Evolutionary conservation across 2,113 vertebrate species (phyloP), one percentile per base, ranked within the genome.

Genomic region (Arothron firmamentum): DNA sequence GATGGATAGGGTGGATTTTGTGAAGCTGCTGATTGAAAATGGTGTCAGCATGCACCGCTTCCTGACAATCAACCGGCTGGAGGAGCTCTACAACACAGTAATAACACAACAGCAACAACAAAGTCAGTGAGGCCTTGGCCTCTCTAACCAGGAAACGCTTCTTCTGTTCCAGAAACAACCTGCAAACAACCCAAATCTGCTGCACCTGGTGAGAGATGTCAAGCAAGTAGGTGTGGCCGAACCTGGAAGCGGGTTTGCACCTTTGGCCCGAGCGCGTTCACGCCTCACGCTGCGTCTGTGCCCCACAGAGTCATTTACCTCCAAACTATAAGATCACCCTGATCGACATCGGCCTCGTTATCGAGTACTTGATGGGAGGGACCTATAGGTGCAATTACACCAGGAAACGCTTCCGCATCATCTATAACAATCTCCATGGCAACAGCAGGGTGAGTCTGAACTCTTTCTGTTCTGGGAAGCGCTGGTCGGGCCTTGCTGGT

Each of bases 41-140:
- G 96, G 97, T 61, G 95, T 99, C 56, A 98, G 96, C 93, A 98
- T 99, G 96, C 97, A 99, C 85, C 93, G 97, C 61, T 99, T 99
- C 58, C 94, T 99, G 70, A 99, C 97, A 52, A 98, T 99, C 85
- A 95, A 87, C 50, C 91, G 95, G 28, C 88, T 99, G 67, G 97
- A 98, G 86, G 97, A 99, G 82, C 95, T 99, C 65, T 99, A 99
- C 84, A 99, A 99, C 85, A 98, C 92, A 74, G 97, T 99, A 94
- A 38, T 38, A 38, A 38, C 34, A 38, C 11, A 11, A 9, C 25
- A 38, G 2, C 34, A 10, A 38, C 34, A 38, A 10, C 8, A 38
- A n/a, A n/a, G n/a, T n/a, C n/a, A n/a, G n/a, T n/a, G n/a, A n/a
- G n/a, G n/a, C n/a, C n/a, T n/a, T n/a, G n/a, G n/a, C n/a, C 23